A percentile compares a stretch with the other conserved stretches of the same genome.
Evolutionary conservation across 2,113 vertebrate species (phyloP).

Genomic region (Gavialis gangeticus): DNA sequence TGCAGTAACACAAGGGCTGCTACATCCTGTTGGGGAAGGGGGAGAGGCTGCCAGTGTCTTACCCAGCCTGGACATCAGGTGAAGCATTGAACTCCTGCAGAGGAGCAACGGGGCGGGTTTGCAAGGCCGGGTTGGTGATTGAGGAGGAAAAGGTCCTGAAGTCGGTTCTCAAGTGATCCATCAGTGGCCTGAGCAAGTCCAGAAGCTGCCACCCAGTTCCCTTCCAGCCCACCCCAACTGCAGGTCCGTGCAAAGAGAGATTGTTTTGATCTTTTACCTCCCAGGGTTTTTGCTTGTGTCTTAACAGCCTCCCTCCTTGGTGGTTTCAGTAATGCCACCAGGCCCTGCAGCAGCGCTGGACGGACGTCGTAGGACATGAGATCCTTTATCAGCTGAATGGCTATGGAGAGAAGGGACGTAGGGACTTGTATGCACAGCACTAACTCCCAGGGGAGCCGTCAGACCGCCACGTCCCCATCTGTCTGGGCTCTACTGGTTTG

Average conservation of each 20-base stretch:
- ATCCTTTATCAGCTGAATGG: constrained; percentile 80
- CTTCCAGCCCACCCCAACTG: fast-evolving
- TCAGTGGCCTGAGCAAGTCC: background rate
- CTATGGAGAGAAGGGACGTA: constrained; percentile 47
- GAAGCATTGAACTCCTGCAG: background rate
- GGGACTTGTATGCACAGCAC: background rate
- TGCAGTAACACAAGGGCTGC: no score
- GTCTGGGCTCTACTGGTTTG: background rate
- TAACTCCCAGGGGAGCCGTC: background rate
- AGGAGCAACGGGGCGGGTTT: fast-evolving
- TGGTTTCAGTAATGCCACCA: constrained; percentile 81
- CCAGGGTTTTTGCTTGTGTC: background rate
- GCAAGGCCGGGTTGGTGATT: background rate
- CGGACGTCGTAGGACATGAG: constrained; percentile 78
- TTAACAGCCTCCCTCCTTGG: constrained; percentile 13
- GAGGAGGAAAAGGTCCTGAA: background rate
- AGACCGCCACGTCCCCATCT: fast-evolving
- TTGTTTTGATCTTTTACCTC: constrained; percentile 31
- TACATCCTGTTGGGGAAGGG: background rate
- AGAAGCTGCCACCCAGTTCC: fast-evolving
- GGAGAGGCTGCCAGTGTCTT: background rate
- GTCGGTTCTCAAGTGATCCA: background rate
- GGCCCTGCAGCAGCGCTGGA: constrained; percentile 74
- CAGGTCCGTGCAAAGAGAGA: background rate
- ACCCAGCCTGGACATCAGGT: background rate